These are phyloP conservation scores for Phaethornis superciliosus DNA, from an alignment of 2,113 vertebrate species.

Conservation along the genomic window DNA sequence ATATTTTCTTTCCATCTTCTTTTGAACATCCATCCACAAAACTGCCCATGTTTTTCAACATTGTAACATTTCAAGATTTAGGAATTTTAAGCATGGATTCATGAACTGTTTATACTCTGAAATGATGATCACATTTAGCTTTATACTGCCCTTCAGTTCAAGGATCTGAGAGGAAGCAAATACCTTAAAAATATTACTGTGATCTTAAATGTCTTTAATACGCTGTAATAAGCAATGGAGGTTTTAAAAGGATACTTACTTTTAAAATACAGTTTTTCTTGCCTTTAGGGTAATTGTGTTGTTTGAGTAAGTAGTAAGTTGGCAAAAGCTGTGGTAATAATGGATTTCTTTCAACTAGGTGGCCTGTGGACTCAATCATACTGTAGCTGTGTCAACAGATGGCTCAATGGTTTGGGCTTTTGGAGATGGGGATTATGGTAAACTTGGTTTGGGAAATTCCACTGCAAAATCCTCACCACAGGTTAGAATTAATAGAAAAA, in stretches of 20 bases:
- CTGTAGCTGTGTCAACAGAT: constrained; percentile 83
- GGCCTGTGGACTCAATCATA: constrained; percentile 87
- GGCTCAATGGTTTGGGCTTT: constrained; percentile 89
- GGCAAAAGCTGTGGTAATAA: background rate
- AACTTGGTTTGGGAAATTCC: constrained; percentile 86
- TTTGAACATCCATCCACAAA: background rate
- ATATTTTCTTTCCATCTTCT: background rate
- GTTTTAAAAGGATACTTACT: background rate
- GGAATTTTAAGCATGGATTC: background rate
- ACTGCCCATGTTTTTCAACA: background rate
- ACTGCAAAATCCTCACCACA: constrained; percentile 88
- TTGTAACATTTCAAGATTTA: background rate
- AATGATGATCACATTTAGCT: background rate
- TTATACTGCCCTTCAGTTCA: background rate
- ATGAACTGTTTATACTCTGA: background rate
- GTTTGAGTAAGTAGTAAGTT: background rate
- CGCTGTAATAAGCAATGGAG: background rate
- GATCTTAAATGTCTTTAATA: background rate
- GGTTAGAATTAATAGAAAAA: constrained; percentile 56
- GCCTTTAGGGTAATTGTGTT: background rate
- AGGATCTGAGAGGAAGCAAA: background rate
- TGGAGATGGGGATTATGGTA: constrained; percentile 87
- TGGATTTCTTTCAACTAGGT: constrained; percentile 68
- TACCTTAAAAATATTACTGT: background rate
- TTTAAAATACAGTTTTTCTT: background rate